These are phyloP conservation scores for Platichthys flesus DNA, from an alignment of 2,113 vertebrate species.

Conservation along the genomic window DNA sequence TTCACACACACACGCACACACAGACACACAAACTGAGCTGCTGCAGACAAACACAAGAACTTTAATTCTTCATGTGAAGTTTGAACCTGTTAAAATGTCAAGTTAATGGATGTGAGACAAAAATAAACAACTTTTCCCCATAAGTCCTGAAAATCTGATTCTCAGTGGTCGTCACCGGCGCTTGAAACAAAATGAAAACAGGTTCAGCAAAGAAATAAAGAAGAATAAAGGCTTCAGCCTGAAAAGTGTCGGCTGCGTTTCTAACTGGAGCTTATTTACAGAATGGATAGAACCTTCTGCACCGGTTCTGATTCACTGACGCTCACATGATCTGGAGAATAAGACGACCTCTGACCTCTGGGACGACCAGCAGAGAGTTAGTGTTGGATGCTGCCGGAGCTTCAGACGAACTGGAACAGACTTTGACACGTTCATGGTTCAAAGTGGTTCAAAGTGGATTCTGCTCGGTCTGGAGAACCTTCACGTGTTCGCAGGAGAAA, in stretches of 20 bases:
- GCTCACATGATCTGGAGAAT: too few relatives aligned
- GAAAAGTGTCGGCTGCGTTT: too few relatives aligned
- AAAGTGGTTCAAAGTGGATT: too few relatives aligned
- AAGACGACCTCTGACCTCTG: too few relatives aligned
- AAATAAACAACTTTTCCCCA: neutral
- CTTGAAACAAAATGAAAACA: neutral
- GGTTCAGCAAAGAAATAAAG: neutral
- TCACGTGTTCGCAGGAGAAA: too few relatives aligned
- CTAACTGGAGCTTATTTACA: neutral
- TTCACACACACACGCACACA: neutral
- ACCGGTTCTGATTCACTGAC: too few relatives aligned
- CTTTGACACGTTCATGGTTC: too few relatives aligned
- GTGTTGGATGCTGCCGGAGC: too few relatives aligned
- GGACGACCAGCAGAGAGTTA: too few relatives aligned
- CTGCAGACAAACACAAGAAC: neutral
- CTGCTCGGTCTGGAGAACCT: too few relatives aligned
- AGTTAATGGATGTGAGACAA: slow-evolving; percentile 12
- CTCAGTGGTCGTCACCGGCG: neutral
- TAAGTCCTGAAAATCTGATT: neutral
- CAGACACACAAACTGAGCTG: neutral
- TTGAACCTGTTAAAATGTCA: slow-evolving; percentile 14
- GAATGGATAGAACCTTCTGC: too few relatives aligned
- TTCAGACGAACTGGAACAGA: too few relatives aligned
- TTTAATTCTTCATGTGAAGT: neutral
- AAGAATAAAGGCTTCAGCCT: neutral